These are phyloP conservation scores for Chaenogobius annularis DNA, from an alignment of 2,113 vertebrate species.

Conservation along the genomic window DNA sequence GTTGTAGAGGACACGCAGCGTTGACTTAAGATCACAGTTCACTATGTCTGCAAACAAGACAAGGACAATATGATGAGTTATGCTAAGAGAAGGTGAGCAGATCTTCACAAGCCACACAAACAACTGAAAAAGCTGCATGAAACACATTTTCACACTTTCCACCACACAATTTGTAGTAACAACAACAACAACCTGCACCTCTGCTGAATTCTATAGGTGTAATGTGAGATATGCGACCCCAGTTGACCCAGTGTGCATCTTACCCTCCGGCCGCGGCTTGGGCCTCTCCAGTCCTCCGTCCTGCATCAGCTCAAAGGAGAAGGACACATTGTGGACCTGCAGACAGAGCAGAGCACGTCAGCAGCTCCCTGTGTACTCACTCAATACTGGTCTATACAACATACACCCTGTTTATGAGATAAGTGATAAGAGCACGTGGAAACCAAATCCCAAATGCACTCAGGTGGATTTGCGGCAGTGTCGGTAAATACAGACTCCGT, in stretches of 20 bases:
- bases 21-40: conserved; percentile 97
- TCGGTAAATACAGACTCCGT: conserved; percentile 51
- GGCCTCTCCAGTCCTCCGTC: conserved; percentile 95
- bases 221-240: not conserved
- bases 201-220: not conserved
- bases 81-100: not conserved
- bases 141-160: not conserved
- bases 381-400: not conserved
- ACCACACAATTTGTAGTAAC: no score
- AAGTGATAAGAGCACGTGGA: conserved; percentile 33
- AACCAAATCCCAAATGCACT: conserved; percentile 43
- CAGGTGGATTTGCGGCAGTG: conserved; percentile 31
- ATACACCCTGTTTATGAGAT: conserved; percentile 16
- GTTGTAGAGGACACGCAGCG: conserved; percentile 94
- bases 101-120: not conserved
- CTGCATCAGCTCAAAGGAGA: conserved; percentile 97
- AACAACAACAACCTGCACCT: not conserved
- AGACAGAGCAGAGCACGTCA: conserved; percentile 13
- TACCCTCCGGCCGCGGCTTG: conserved; percentile 95
- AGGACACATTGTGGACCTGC: conserved; percentile 94
- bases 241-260: not conserved
- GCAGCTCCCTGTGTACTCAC: not conserved
- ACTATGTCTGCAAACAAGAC: conserved; percentile 85
- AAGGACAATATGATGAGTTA: not conserved
- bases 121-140: not conserved